Base-by-base conservation (phyloP, 2,113 vertebrate species). In the Poecile atricapillus region DNA sequence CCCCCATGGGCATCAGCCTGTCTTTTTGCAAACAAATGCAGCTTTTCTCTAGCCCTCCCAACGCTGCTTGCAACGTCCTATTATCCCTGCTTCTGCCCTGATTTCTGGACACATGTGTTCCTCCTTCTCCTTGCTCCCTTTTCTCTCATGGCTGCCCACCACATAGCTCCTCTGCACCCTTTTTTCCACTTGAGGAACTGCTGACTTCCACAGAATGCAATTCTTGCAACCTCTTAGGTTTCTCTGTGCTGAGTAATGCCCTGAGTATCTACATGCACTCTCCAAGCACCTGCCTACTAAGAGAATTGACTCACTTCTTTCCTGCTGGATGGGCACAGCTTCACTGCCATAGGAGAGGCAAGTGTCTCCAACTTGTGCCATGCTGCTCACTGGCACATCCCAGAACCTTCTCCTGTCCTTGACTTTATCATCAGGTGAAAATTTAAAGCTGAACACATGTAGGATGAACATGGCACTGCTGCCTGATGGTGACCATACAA, bases 151-250 rank as follows among this genome's bases (percentile, higher is more conserved):
- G 47, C 44, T 80, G 41, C 25, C 81, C 33, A 70, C 16, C 35
- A 64, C 56, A 33, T 4, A 70, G 77, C 33, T 64, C 30, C 62
- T 56, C 63, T 56, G 41, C 22, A 44, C 27, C 35, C 27, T 56
- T 91, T 89, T 84, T 71, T 25, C 49, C 43, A 43, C 53, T 47
- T 70, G 55, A 79, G 44, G 62, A 87, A 94, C 8, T 31, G 49
- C 84, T 91, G 92, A 95, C 81, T 94, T 65, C 41, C 49, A 80
- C 1, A 9, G 87, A 94, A 96, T 63, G 60, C n/a, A 93, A 68
- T 68, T 74, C 78, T 68, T 60, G 53, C 53, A 87, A 50, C 50
- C 79, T 87, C 87, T 92, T 79, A 25, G 31, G 78, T 95, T 94
- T 77, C 88, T 67, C 67, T 58, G 25, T 35, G 75, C 92, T 94